Conservation (phyloP, 2,797 vertebrate genomes). For the Podargus strigoides region DNA sequence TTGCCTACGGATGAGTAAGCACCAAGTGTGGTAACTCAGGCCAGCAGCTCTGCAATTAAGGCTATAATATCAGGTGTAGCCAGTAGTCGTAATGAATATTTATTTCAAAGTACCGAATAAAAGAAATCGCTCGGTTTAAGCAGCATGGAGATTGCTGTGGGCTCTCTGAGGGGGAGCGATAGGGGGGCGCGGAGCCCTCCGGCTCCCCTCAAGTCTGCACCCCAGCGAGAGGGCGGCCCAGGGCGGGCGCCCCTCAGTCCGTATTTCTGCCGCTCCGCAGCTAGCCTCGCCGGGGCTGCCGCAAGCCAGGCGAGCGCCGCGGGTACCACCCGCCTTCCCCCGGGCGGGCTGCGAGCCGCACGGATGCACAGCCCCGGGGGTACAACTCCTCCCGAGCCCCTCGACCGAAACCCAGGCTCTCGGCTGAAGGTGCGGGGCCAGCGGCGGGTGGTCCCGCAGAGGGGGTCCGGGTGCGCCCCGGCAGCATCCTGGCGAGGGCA, state of each 20-base stretch:
- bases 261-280: background rate
- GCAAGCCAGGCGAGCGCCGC: background rate
- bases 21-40: background rate
- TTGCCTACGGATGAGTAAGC: constrained; percentile 13
- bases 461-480: background rate
- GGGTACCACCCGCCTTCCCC: background rate
- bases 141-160: accelerated
- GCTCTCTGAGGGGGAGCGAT: background rate
- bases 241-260: background rate
- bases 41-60: constrained; percentile 32
- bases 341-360: background rate
- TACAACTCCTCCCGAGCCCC: constrained; percentile 6
- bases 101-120: constrained; percentile 2
- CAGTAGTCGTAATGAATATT: constrained; percentile 27
- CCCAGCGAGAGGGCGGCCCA: background rate
- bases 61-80: constrained; percentile 42
- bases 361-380: constrained; percentile 31
- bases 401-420: background rate
- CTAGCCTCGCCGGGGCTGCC: background rate
- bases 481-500: background rate
- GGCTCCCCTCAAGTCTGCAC: background rate
- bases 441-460: background rate
- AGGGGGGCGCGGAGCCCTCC: background rate
- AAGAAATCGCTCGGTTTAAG: background rate
- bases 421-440: constrained; percentile 26